phyloP scores from a whole-genome alignment of 2,888 invertebrate genomes.

The Drosophila rellima region DNA sequence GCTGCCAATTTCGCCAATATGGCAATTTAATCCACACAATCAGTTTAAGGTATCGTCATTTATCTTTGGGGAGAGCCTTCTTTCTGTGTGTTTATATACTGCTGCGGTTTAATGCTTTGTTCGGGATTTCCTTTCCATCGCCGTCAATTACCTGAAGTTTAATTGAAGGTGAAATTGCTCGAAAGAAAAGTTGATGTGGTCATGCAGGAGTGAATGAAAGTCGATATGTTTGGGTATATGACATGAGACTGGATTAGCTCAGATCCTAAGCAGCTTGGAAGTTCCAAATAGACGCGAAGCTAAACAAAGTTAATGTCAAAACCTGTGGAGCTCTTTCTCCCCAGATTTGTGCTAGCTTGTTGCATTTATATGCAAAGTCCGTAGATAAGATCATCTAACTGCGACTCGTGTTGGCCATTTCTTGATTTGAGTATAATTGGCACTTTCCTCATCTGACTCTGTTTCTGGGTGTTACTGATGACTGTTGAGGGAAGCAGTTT shows the following conservation, averaged over 20 bases:
- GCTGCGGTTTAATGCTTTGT: conserved; percentile 47
- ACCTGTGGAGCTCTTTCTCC: conserved; percentile 2
- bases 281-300: conserved; percentile 9
- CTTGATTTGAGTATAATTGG: conserved; percentile 48
- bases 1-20: conserved; percentile 78
- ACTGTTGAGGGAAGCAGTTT: conserved; percentile 26
- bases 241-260: conserved; percentile 35
- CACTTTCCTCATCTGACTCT: conserved; percentile 18
- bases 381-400: conserved; percentile 30
- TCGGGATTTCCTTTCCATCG: conserved; percentile 56
- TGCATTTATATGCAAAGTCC: conserved; percentile 34
- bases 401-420: conserved; percentile 33
- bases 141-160: conserved; percentile 77
- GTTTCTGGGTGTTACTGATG: neutral
- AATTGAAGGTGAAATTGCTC: conserved; percentile 78
- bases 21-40: conserved; percentile 81
- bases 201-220: conserved; percentile 57
- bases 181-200: conserved; percentile 64
- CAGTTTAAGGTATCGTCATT: conserved; percentile 80
- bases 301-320: conserved; percentile 5
- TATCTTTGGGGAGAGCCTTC: conserved; percentile 56
- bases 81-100: conserved; percentile 32
- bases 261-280: conserved; percentile 30
- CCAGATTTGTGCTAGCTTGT: neutral
- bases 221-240: conserved; percentile 14